Evolutionary conservation across 2,113 vertebrate genomes (phyloP).

Genomic region (Malurus alboscapulatus): DNA sequence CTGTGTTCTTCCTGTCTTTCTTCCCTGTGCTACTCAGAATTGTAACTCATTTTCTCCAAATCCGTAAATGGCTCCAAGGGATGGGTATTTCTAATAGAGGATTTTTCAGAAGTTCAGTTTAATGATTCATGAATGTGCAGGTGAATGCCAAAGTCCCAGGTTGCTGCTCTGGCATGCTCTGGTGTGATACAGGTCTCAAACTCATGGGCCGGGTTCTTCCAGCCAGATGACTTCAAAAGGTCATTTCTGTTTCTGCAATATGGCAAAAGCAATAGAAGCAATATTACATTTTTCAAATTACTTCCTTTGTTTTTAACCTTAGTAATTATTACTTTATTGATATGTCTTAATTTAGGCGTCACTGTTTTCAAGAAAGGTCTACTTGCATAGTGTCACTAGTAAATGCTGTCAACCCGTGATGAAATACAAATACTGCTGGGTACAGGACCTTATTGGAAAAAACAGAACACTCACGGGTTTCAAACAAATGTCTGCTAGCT

Average conservation of each 20-base stretch:
- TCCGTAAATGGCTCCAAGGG: constrained; percentile 6
- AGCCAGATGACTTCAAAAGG: neutral
- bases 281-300: neutral
- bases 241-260: neutral
- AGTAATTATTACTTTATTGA: neutral
- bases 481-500: neutral
- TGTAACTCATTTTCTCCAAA: constrained; percentile 20
- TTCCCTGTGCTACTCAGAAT: neutral
- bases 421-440: neutral
- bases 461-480: neutral
- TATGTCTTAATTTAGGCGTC: neutral
- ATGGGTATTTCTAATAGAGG: neutral
- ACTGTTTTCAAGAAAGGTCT: neutral
- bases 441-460: neutral
- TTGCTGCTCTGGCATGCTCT: neutral
- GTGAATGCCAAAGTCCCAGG: constrained; percentile 11
- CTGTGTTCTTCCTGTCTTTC: neutral
- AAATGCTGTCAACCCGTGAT: neutral
- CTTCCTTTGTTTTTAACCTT: neutral
- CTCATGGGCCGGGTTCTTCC: neutral
- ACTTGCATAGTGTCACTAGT: neutral
- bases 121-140: neutral
- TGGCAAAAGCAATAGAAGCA: neutral
- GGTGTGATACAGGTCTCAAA: neutral
- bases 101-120: constrained; percentile 27